phyloP scores from a whole-genome alignment of 1,140 invertebrate genomes.

The Portunus trituberculatus region DNA sequence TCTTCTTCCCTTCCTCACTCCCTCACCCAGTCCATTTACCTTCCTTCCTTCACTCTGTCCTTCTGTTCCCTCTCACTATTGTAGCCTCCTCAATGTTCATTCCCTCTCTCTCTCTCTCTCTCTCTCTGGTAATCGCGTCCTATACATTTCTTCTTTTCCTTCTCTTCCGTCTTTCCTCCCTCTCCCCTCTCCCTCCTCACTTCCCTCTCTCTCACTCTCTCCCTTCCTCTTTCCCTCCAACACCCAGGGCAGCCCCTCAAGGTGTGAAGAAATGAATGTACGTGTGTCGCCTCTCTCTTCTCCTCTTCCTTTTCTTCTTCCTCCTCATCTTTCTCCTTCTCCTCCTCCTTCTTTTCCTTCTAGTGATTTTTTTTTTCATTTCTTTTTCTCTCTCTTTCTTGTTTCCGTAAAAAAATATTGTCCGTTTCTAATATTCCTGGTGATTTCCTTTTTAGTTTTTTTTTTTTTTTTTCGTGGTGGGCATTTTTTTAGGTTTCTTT shows the following conservation, averaged over 20 bases:
- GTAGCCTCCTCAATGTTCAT: not conserved
- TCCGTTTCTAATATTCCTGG: too few relatives aligned
- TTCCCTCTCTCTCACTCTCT: not conserved
- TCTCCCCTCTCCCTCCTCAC: not conserved
- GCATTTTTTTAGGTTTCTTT: too few relatives aligned
- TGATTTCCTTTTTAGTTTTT: too few relatives aligned
- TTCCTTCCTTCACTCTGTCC: not conserved
- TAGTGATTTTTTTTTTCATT: not conserved
- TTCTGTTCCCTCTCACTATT: not conserved
- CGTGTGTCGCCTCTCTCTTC: not conserved
- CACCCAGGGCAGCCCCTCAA: not conserved
- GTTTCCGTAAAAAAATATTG: too few relatives aligned
- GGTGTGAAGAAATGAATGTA: conserved; percentile 32
- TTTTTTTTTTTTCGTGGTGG: too few relatives aligned
- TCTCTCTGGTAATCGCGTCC: not conserved
- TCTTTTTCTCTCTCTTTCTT: too few relatives aligned
- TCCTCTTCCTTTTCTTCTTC: not conserved
- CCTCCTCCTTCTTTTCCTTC: not conserved
- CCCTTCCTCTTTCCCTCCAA: not conserved
- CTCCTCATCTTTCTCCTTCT: not conserved
- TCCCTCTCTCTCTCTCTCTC: not conserved
- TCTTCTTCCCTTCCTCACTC: not conserved
- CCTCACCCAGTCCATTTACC: not conserved
- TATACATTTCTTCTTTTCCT: not conserved
- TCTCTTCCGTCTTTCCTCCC: not conserved